These are phyloP conservation scores for Setipinna tenuifilis DNA, from an alignment of 2,797 vertebrate species.

Conservation along the genomic window DNA sequence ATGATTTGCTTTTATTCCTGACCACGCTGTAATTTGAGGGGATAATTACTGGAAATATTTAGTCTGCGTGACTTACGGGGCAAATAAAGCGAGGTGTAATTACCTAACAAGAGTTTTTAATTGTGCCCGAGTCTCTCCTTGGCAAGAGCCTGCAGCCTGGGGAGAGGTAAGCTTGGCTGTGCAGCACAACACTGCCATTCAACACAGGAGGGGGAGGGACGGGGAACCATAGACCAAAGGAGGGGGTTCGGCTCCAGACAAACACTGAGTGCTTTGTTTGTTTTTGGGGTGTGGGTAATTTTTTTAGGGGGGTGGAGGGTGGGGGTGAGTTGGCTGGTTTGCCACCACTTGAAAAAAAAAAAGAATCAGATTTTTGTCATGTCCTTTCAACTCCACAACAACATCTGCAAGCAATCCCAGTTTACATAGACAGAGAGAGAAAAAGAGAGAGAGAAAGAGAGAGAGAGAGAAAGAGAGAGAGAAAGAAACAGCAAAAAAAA, in stretches of 20 bases:
- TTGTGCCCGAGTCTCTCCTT: slow-evolving; percentile 59
- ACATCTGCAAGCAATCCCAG: slow-evolving; percentile 78
- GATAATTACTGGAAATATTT: slow-evolving; percentile 71
- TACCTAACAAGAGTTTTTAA: slow-evolving; percentile 64
- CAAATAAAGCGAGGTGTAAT: slow-evolving; percentile 64
- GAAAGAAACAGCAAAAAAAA: slow-evolving; percentile 40
- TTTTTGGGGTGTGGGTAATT: slow-evolving; percentile 58
- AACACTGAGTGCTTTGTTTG: slow-evolving; percentile 23
- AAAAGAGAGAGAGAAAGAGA: background rate
- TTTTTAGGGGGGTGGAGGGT: slow-evolving; percentile 46
- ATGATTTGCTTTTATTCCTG: slow-evolving; percentile 56
- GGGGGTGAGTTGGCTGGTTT: slow-evolving; percentile 14
- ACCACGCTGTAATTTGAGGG: slow-evolving; percentile 55
- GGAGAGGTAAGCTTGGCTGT: slow-evolving; percentile 52
- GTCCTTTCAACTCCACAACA: slow-evolving; percentile 68
- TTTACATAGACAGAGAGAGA: slow-evolving; percentile 52
- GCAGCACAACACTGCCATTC: slow-evolving; percentile 59
- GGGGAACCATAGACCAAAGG: slow-evolving; percentile 16
- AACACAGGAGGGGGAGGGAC: slow-evolving; percentile 48
- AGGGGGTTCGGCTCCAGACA: background rate
- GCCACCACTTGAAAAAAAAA: slow-evolving; percentile 63
- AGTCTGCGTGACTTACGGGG: slow-evolving; percentile 65
- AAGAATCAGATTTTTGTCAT: slow-evolving; percentile 63
- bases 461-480: background rate
- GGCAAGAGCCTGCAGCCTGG: slow-evolving; percentile 60